These are phyloP conservation scores for Polyergus mexicanus DNA, from an alignment of 1,140 invertebrate species.

Conservation along the genomic window DNA sequence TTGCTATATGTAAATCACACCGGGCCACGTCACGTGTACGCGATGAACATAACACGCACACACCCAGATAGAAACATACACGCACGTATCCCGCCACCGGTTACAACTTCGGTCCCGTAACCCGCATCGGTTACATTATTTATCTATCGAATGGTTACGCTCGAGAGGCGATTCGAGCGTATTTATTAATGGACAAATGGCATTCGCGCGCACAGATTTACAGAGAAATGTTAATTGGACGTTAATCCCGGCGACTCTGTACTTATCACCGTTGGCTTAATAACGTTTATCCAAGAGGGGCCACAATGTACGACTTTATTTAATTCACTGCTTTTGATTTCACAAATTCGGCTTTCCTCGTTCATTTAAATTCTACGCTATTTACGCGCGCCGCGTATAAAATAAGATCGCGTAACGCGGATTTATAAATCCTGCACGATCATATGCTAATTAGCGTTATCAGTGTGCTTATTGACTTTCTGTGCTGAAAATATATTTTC, in stretches of 20 bases:
- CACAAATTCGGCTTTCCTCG: background rate
- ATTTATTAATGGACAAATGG: constrained; percentile 59
- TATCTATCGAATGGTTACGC: constrained; percentile 34
- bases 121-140: constrained; percentile 58
- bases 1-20: constrained; percentile 60
- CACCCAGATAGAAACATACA: no score
- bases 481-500: constrained; percentile 1
- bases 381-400: background rate
- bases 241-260: background rate
- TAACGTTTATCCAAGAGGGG: constrained; percentile 31
- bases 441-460: constrained; percentile 25
- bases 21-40: constrained; percentile 19
- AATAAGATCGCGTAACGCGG: constrained; percentile 3
- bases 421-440: constrained; percentile 1
- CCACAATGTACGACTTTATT: constrained; percentile 33
- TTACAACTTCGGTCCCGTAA: constrained; percentile 37
- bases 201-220: constrained; percentile 28
- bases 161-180: constrained; percentile 16
- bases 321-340: constrained; percentile 34
- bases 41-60: background rate
- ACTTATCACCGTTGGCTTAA: constrained; percentile 59
- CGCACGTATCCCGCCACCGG: background rate
- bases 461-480: constrained; percentile 3
- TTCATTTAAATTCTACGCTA: background rate
- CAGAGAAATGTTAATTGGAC: constrained; percentile 56